Evolutionary conservation across 2,797 vertebrate genomes (phyloP).

Genomic region (Parotocinclus haroldoi): DNA sequence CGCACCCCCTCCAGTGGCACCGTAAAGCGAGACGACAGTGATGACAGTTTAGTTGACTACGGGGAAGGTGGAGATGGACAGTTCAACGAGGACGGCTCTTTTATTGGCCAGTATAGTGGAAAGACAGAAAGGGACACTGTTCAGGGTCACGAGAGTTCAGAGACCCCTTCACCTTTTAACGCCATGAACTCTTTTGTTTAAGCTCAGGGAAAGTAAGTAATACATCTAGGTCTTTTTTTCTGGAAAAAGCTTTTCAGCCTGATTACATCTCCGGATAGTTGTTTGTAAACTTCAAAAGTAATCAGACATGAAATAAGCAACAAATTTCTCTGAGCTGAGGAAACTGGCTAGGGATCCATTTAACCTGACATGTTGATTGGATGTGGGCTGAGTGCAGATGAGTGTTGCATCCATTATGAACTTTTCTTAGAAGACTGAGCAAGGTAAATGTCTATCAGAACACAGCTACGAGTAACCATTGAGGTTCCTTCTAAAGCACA

Average conservation of each 20-base stretch:
- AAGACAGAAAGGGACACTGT: slow-evolving; percentile 88
- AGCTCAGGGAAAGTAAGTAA: slow-evolving; percentile 30
- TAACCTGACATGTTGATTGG: slow-evolving; percentile 33
- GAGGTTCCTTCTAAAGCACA: slow-evolving; percentile 44
- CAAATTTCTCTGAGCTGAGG: not conserved
- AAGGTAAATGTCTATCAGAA: no score
- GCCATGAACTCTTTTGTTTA: slow-evolving; percentile 99
- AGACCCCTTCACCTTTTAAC: slow-evolving; percentile 90
- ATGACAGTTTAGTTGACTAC: slow-evolving; percentile 99
- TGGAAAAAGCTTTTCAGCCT: slow-evolving; percentile 12
- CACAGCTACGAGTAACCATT: slow-evolving; percentile 9
- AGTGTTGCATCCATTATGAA: slow-evolving; percentile 10
- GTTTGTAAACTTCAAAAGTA: slow-evolving; percentile 3
- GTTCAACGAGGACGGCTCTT: slow-evolving; percentile 98
- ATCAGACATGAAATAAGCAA: not conserved
- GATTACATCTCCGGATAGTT: slow-evolving; percentile 14
- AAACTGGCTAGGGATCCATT: slow-evolving; percentile 18
- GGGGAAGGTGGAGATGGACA: slow-evolving; percentile 96
- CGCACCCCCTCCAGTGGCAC: slow-evolving; percentile 93
- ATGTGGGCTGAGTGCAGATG: slow-evolving; percentile 12
- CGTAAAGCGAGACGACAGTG: slow-evolving; percentile 95
- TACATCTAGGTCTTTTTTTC: slow-evolving; percentile 20
- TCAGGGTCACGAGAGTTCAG: slow-evolving; percentile 93
- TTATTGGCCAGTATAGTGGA: slow-evolving; percentile 98
- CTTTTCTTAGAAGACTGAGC: not conserved